phyloP scores from a whole-genome alignment of 2,888 invertebrate genomes.

The Folsomia candida region DNA sequence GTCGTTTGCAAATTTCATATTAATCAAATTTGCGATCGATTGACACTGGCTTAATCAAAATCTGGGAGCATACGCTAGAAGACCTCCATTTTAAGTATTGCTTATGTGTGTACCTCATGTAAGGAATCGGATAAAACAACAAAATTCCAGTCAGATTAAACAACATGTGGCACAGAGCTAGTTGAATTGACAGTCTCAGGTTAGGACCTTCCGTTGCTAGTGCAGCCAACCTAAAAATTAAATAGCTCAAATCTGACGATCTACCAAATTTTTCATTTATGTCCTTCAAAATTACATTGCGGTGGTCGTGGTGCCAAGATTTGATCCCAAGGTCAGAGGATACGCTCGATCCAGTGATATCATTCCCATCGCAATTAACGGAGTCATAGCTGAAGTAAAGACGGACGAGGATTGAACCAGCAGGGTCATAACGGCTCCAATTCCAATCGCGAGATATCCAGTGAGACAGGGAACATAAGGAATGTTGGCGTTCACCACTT shows the following conservation, averaged over 20 bases:
- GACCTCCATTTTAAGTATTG: no score
- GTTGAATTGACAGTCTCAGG: conserved; percentile 52
- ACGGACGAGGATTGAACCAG: conserved; percentile 61
- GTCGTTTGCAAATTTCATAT: no score
- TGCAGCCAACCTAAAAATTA: conserved; percentile 57
- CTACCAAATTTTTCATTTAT: no score
- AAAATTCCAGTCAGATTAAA: conserved; percentile 60
- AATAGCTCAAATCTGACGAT: no score
- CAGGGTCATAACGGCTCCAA: conserved; percentile 59
- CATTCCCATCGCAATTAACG: conserved; percentile 60
- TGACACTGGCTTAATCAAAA: no score
- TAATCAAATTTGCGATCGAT: no score
- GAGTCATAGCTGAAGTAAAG: conserved; percentile 62
- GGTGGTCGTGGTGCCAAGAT: conserved; percentile 61
- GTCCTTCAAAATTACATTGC: conserved; percentile 50
- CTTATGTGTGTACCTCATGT: conserved; percentile 44
- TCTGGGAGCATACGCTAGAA: no score
- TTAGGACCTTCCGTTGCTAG: conserved; percentile 53
- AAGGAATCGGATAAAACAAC: conserved; percentile 60
- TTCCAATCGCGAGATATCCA: conserved; percentile 59
- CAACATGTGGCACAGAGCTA: conserved; percentile 60
- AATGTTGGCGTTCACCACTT: conserved; percentile 56
- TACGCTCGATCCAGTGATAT: conserved; percentile 59
- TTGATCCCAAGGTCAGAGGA: conserved; percentile 60
- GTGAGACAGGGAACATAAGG: conserved; percentile 57